Evolutionary conservation across 2,113 vertebrate genomes (phyloP), one percentile per base, ranked within the genome.

Genomic region (Taurulus bubalis): DNA sequence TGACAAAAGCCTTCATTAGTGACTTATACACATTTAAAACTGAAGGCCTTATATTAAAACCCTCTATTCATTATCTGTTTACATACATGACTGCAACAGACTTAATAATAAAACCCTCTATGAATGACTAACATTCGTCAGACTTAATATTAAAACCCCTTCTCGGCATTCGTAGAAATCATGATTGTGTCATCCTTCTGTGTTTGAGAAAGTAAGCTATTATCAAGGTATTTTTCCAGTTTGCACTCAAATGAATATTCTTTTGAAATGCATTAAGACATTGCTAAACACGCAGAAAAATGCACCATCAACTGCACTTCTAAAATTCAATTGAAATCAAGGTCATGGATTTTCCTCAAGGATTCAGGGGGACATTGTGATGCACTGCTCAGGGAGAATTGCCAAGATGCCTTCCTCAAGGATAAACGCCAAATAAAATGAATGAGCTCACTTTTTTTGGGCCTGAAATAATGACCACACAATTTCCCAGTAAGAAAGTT

Each of bases 371-470:
- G 8, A 51, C 80, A 63, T 74, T 63, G 40, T 84, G 75, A 86
- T 80, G 78, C 75, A 82, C 51, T 49, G 79, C 79, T 75, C 26
- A 60, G 47, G 73, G 86, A 80, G 62, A 12, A 30, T 82, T 86
- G 79, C 82, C 82, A 88, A 77, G 30, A 40, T 24, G 20, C 3
- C 38, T 11, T 30, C 30, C 45, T 82, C 85, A 87, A 83, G 80
- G 80, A 71, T 80, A 71, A 87, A 77, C 40, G 79, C 20, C 68
- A 68, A 82, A 85, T 45, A 47, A 71, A 78, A 80, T 68, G 8
- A 80, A 74, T 59, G n/a, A 82, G 36, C 51, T 56, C 14, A 16
- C 8, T 51, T 66, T 26, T 51, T 49, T 28, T 38, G 3, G 12
- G 2, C 8, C 4, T 8, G 1, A 65, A 75, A 70, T 22, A 83